Base-by-base conservation (phyloP, 2,113 vertebrate genomes). In the Melanerpes aurifrons region DNA sequence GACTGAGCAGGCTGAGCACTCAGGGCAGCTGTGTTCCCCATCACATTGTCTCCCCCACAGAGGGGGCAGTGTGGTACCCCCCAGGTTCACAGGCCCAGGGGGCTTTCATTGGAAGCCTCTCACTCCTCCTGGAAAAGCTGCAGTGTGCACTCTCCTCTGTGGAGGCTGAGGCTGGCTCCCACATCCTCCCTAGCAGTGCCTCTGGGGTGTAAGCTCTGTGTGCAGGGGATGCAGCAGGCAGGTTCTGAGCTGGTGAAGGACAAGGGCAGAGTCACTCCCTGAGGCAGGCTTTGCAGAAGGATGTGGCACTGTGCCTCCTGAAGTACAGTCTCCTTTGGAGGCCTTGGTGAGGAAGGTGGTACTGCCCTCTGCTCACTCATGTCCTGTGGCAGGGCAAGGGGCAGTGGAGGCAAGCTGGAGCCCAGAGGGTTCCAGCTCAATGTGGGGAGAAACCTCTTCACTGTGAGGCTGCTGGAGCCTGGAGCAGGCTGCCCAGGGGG, bases 51-150 rank as follows among this genome's bases (percentile, higher is more conserved):
- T 92, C 48, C 32, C 57, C 43, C 43, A 77, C 72, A 89, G 67
- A 80, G 58, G 40, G 53, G 85, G 24, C 25, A 37, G 28, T 89
- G 71, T 83, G 35, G 35, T 70, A 70, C 16, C 56, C 26, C 91
- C 45, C 54, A 72, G 82, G 20, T 75, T 50, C 48, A 50, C 48
- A 50, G 48, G 22, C 21, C 48, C 20, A 21, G 11, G 35, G 50
- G 59, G 12, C 78, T 94, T 96, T 91, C 35, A 37, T 61, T 92
- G 90, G 74, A 86, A 86, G 31, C 70, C 47, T 86, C 32, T 58
- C 9, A 53, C 53, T 9, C 82, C 32, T 82, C 57, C 64, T 86
- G 40, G 75, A 86, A 56, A 83, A 68, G 29, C 32, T 80, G 9
- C 58, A 20, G 43, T 83, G 80, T 86, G 56, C 62, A 25, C 0